Evolutionary conservation across 2,113 vertebrate genomes (phyloP).

Genomic region (Gobius niger): DNA sequence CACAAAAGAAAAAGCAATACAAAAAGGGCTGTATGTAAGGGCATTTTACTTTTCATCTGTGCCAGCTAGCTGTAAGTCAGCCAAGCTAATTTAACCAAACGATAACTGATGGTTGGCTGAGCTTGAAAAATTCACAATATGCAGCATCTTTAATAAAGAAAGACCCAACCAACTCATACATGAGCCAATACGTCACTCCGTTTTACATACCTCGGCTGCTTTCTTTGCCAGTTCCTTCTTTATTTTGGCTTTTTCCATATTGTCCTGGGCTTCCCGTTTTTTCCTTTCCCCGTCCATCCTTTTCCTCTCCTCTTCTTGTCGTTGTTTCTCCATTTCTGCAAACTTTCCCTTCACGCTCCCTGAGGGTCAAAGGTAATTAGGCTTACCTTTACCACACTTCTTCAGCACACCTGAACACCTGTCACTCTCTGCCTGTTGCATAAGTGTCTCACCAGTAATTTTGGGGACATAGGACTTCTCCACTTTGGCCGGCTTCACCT

Average conservation of each 20-base stretch:
- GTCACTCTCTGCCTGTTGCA: background rate
- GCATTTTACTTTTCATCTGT: too few species aligned
- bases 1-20: background rate
- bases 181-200: background rate
- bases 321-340: constrained; percentile 96
- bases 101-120: constrained; percentile 64
- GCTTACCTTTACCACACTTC: constrained; percentile 21
- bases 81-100: constrained; percentile 60
- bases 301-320: constrained; percentile 89
- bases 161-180: constrained; percentile 3
- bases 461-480: constrained; percentile 97
- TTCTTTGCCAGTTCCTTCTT: constrained; percentile 92
- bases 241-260: constrained; percentile 93
- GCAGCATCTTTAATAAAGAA: background rate
- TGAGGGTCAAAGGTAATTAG: constrained; percentile 59
- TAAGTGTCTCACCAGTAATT: constrained; percentile 86
- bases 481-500: constrained; percentile 79
- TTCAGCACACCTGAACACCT: background rate
- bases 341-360: constrained; percentile 98
- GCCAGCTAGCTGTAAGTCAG: constrained; percentile 18
- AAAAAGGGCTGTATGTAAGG: background rate
- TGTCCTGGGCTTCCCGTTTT: constrained; percentile 88
- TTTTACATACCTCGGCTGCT: constrained; percentile 88
- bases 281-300: constrained; percentile 89
- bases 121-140: background rate